phyloP scores from a whole-genome alignment of 2,888 invertebrate species.

The Cheilosia soror region DNA sequence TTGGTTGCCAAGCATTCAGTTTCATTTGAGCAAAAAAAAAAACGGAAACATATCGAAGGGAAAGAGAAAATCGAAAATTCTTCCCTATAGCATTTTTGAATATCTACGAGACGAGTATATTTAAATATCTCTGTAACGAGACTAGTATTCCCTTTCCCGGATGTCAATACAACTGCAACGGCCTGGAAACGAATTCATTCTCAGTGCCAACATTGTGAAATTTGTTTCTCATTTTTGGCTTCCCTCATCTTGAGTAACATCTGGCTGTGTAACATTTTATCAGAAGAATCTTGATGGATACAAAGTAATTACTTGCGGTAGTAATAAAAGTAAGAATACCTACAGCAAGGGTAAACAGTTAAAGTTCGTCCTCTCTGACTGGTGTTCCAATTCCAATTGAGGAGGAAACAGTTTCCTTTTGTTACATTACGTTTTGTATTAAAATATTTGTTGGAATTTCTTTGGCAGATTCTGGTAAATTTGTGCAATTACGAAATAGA shows the following conservation, averaged over 20 bases:
- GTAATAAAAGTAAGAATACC: conserved; percentile 22
- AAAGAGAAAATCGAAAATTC: neutral
- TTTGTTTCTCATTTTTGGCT: conserved; percentile 9
- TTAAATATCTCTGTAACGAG: conserved; percentile 4
- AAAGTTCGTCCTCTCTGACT: conserved; percentile 53
- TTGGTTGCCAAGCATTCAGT: conserved; percentile 5
- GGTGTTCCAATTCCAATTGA: conserved; percentile 38
- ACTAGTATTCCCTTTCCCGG: conserved; percentile 14
- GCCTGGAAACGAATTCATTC: conserved; percentile 40
- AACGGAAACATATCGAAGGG: neutral
- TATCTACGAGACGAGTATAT: conserved; percentile 4
- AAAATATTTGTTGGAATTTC: neutral
- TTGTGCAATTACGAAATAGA: too few relatives aligned
- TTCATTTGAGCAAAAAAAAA: neutral
- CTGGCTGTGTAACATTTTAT: conserved; percentile 2
- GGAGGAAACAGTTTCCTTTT: conserved; percentile 10
- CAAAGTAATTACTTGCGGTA: conserved; percentile 54
- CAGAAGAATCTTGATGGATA: conserved; percentile 35
- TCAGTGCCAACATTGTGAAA: conserved; percentile 20
- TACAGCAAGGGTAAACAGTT: conserved; percentile 5
- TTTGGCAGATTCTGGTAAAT: neutral
- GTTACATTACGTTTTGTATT: neutral
- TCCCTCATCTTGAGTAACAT: conserved; percentile 15
- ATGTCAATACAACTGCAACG: neutral
- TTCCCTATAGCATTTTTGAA: conserved; percentile 6